These are phyloP conservation scores for Diprion similis DNA, from an alignment of 1,140 invertebrate genomes.

Conservation along the genomic window DNA sequence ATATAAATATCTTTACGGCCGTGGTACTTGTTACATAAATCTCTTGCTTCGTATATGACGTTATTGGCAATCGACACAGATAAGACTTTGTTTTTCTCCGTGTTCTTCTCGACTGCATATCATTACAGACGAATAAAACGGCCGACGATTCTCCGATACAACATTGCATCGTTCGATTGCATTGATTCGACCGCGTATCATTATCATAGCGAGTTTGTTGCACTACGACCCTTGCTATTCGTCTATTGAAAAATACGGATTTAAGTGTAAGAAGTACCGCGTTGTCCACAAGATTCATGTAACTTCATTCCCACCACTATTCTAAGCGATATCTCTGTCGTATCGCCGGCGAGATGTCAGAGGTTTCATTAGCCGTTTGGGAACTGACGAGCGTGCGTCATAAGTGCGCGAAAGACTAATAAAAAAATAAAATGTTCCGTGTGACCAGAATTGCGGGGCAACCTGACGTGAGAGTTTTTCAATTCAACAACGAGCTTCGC, in stretches of 20 bases:
- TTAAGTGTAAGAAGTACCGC: background rate
- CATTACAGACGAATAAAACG: no score
- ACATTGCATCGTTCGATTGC: background rate
- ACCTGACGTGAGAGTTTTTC: background rate
- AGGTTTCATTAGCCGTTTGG: background rate
- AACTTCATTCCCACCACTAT: background rate
- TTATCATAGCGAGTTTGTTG: slow-evolving; percentile 2
- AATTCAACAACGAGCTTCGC: background rate
- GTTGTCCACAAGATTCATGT: background rate
- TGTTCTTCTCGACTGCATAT: background rate
- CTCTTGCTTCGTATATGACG: no score
- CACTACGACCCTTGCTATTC: background rate
- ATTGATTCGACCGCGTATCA: background rate
- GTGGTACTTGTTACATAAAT: no score
- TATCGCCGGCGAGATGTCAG: background rate
- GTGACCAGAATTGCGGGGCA: no score
- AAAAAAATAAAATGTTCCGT: no score
- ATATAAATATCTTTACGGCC: no score
- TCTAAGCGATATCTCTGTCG: no score
- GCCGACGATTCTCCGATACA: no score
- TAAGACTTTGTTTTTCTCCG: background rate
- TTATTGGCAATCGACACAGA: background rate
- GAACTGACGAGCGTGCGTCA: background rate
- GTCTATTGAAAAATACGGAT: background rate
- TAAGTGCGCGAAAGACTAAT: background rate